Percentiles rank a stretch among this genome's conserved stretches.
Evolutionary conservation across 2,797 vertebrate genomes (phyloP).

Genomic region (Spheniscus humboldti): DNA sequence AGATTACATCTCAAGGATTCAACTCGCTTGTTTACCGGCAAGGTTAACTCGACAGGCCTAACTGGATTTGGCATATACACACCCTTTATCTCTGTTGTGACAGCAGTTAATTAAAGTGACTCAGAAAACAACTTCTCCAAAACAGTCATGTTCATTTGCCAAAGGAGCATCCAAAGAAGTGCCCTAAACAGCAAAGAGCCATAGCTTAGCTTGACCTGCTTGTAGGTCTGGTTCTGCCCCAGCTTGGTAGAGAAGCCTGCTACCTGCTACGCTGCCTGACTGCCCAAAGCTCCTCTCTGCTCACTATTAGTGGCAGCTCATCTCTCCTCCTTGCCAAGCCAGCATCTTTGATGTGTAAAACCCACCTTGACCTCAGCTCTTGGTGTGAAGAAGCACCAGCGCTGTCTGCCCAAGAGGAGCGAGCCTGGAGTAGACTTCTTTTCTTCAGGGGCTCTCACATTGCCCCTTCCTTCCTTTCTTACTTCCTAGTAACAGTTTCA

Average conservation of each 20-base stretch:
- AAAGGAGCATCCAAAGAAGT: neutral
- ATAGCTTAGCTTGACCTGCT: neutral
- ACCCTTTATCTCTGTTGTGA: slow-evolving; percentile 61
- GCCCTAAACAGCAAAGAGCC: neutral
- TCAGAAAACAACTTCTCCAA: slow-evolving; percentile 30
- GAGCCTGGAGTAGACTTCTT: neutral
- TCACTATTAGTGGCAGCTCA: neutral
- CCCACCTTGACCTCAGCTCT: neutral
- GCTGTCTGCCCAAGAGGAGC: neutral
- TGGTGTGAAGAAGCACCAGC: neutral
- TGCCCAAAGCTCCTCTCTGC: neutral
- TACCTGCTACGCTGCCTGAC: neutral
- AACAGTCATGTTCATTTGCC: neutral
- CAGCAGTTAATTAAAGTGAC: slow-evolving; percentile 55
- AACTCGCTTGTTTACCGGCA: neutral
- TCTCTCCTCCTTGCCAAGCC: neutral
- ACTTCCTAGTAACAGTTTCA: neutral
- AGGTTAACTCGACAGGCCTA: slow-evolving; percentile 12
- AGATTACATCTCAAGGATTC: slow-evolving; percentile 16
- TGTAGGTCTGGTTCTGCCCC: neutral
- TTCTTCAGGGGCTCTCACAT: neutral
- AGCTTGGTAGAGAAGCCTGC: neutral
- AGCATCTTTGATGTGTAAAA: neutral
- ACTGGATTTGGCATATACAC: slow-evolving; percentile 47
- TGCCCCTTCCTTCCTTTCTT: neutral